Conservation (phyloP, 2,888 invertebrate species). For the Eudemis profundana region DNA sequence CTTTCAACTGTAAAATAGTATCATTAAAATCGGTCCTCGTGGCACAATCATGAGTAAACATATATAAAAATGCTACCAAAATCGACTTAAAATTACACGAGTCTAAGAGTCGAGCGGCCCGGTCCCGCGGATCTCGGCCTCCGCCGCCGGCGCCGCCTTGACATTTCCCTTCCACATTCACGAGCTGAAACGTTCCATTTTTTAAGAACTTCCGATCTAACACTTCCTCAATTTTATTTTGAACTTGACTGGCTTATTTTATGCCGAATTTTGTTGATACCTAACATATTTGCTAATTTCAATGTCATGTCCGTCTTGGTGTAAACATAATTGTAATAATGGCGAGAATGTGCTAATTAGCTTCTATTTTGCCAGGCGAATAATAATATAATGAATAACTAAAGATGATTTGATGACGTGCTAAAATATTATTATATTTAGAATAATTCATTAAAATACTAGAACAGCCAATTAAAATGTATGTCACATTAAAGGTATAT, state of each 20-base stretch:
- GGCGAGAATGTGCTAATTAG: not conserved
- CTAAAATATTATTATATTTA: not conserved
- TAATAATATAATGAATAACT: no score
- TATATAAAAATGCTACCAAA: no score
- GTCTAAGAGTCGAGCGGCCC: not conserved
- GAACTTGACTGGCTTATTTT: slow-evolving; percentile 43
- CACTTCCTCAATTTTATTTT: slow-evolving; percentile 69
- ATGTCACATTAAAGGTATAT: no score
- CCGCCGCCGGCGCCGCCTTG: slow-evolving; percentile 73
- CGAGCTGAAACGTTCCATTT: slow-evolving; percentile 76
- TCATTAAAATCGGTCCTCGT: no score
- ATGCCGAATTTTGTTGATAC: slow-evolving; percentile 1
- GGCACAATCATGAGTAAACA: no score
- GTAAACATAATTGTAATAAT: not conserved
- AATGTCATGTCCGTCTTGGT: slow-evolving; percentile 6
- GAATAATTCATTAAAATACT: no score
- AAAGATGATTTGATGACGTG: no score
- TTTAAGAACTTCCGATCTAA: slow-evolving; percentile 77
- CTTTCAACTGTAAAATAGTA: no score
- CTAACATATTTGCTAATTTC: slow-evolving; percentile 11
- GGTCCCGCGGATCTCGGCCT: slow-evolving; percentile 1
- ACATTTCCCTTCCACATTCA: slow-evolving; percentile 77
- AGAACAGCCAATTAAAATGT: no score
- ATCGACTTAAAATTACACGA: no score
- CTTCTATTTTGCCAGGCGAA: not conserved